phyloP scores from a whole-genome alignment of 2,888 invertebrate species.

The Macropis europaea region DNA sequence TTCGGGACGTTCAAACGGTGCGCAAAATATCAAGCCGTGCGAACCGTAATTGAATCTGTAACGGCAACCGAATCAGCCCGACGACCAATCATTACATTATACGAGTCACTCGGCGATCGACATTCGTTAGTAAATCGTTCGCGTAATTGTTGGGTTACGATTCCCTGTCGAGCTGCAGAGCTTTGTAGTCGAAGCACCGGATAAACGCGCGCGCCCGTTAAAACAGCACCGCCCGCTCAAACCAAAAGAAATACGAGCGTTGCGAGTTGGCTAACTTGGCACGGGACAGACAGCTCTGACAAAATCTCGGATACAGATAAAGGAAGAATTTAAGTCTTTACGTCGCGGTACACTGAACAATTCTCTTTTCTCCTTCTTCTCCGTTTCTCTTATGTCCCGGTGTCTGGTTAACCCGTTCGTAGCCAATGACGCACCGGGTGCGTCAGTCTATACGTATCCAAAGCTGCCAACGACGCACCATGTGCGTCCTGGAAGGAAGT shows the following conservation, averaged over 20 bases:
- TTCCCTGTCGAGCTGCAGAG: slow-evolving; percentile 58
- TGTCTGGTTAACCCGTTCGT: too few species aligned
- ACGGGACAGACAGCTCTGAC: background rate
- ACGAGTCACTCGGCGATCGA: slow-evolving; percentile 61
- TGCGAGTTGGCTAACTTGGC: background rate
- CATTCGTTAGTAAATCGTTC: slow-evolving; percentile 67
- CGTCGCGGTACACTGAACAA: too few species aligned
- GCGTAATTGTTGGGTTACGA: slow-evolving; percentile 64
- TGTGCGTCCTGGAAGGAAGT: too few species aligned
- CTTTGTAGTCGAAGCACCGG: slow-evolving; percentile 56
- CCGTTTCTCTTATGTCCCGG: too few species aligned
- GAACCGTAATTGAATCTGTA: slow-evolving; percentile 65
- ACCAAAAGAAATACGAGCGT: slow-evolving; percentile 23
- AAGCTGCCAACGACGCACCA: too few species aligned
- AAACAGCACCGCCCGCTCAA: background rate
- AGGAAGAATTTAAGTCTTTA: too few species aligned
- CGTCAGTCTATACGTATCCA: too few species aligned
- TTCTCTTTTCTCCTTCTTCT: too few species aligned
- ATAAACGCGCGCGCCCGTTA: slow-evolving; percentile 41
- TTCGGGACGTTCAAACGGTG: slow-evolving; percentile 37
- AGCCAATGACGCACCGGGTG: too few species aligned
- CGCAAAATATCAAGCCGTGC: slow-evolving; percentile 58
- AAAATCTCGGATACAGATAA: too few species aligned
- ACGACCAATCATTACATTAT: slow-evolving; percentile 66
- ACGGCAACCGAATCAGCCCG: slow-evolving; percentile 61